These are phyloP conservation scores for Morus bassanus DNA, from an alignment of 2,797 vertebrate species.

Conservation along the genomic window DNA sequence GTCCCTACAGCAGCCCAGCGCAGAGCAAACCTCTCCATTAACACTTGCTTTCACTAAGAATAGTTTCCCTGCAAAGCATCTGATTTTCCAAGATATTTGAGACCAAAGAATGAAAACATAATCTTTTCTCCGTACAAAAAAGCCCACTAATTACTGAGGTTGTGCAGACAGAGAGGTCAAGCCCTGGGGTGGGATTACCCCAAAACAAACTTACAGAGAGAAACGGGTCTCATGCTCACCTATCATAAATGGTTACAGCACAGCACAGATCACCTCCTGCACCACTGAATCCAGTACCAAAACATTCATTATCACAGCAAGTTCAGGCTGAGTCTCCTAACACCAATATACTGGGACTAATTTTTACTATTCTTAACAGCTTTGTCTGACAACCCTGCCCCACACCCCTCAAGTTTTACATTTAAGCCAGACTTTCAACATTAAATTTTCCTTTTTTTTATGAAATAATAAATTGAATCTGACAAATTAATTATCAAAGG, in stretches of 20 bases:
- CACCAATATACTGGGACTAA: accelerated
- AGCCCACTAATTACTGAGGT: accelerated
- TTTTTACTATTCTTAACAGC: not conserved
- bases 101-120: not conserved
- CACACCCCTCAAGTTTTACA: not conserved
- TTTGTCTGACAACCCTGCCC: not conserved
- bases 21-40: not conserved
- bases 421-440: not conserved
- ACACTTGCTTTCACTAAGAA: accelerated
- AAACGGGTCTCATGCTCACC: accelerated
- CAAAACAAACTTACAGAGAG: too few species aligned
- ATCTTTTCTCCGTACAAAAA: not conserved
- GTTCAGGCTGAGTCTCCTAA: not conserved
- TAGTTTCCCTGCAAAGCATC: not conserved
- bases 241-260: accelerated
- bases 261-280: not conserved
- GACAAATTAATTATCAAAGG: slow-evolving; percentile 10
- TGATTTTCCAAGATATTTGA: not conserved
- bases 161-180: accelerated
- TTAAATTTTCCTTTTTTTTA: not conserved
- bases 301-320: not conserved
- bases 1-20: accelerated
- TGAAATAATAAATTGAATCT: not conserved
- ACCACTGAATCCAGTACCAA: not conserved
- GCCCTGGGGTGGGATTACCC: not conserved